Conservation (phyloP, 2,888 invertebrate genomes). For the Epinotia brunnichana region DNA sequence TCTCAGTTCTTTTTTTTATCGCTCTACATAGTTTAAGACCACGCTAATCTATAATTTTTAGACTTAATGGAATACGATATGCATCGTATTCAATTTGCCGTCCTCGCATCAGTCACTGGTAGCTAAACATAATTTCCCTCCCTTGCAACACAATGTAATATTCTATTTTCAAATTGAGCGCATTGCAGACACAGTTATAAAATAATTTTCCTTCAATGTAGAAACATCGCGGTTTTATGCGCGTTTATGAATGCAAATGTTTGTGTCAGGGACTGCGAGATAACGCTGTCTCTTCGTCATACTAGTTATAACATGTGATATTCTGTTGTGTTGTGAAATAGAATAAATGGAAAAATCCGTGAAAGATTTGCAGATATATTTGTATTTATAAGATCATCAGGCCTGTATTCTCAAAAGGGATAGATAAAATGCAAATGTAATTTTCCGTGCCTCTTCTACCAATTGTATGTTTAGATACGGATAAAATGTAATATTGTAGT, state of each 20-base stretch:
- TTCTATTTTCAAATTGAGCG: conserved; percentile 6
- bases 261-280: conserved; percentile 53
- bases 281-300: conserved; percentile 47
- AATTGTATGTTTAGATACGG: no score
- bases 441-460: no score
- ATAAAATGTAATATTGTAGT: no score
- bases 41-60: no score
- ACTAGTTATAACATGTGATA: conserved; percentile 6
- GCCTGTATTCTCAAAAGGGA: no score
- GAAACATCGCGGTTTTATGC: conserved; percentile 50
- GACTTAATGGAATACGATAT: no score
- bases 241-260: conserved; percentile 51
- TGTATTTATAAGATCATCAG: not conserved
- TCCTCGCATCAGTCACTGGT: not conserved
- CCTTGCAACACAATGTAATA: conserved; percentile 16
- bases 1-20: no score
- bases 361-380: not conserved
- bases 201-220: conserved; percentile 53
- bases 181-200: conserved; percentile 27
- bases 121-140: not conserved
- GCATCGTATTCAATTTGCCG: not conserved
- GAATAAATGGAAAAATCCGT: not conserved
- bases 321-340: conserved; percentile 1
- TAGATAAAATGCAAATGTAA: no score
- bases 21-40: no score